Evolutionary conservation across 2,888 invertebrate genomes (phyloP), one percentile per base, ranked within the genome.

Genomic region (Laspeyria flexula): DNA sequence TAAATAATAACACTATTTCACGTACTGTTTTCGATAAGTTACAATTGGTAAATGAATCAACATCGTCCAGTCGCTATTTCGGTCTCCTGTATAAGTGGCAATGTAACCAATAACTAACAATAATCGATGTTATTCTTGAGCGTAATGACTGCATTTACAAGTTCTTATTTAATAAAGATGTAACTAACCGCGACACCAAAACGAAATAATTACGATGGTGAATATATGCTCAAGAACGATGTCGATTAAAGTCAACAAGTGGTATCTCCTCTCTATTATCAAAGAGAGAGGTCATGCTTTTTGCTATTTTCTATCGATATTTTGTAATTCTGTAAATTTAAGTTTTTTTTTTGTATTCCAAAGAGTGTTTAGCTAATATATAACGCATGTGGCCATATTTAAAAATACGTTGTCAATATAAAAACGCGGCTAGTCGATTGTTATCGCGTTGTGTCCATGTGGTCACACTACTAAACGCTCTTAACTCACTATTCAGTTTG

Each of bases 341-440:
- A 25, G 6, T 3, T 1, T 9, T 2, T 31, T 31, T 30, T 30
- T n/a, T n/a, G 3, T 6, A 30, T 11, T 1, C 2, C 5, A 5
- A 9, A 13, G 7, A 13, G 31, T 13, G 31, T 31, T 31, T 31
- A 31, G 13, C 5, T 13, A 13, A 13, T 5, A 7, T 13, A 13
- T 11, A 23, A 23, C 15, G 37, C 37, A 37, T 37, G 21, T 9
- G 18, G 37, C 34, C 34, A 34, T 34, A 34, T 34, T 34, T n/a
- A 13, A 18, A 18, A 18, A 34, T 34, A 18, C 34, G 34, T 34
- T 15, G n/a, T 34, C 18, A n/a, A 34, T 37, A 11, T 10, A 12
- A 39, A 29, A 40, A 40, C 40, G 40, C 18, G 40, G 21, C 40
- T 40, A 40, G 40, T 40, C 40, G 16, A 10, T 40, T 40, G 40